A percentile compares a stretch with the other conserved stretches of the same genome.
Evolutionary conservation across 92 coral and sea anemone genomes (phyloP).

Genomic region (Porites rus): DNA sequence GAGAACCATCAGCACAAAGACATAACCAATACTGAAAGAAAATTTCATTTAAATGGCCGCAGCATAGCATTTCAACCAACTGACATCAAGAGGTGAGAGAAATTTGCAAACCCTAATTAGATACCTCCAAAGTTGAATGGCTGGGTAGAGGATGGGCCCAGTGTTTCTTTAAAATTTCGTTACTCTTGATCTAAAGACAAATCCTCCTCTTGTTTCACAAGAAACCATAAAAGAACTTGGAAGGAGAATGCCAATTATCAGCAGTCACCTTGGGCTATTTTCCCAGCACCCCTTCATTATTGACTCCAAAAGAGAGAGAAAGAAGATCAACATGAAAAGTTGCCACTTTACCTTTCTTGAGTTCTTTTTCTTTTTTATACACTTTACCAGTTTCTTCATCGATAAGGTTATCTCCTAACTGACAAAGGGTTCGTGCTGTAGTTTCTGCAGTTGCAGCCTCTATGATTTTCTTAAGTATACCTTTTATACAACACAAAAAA

Average conservation of each 20-base stretch:
- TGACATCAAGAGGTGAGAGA: too few relatives aligned
- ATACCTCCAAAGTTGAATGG: too few relatives aligned
- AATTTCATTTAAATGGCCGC: neutral
- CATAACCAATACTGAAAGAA: neutral
- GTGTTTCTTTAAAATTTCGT: too few relatives aligned
- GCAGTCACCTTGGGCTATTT: too few relatives aligned
- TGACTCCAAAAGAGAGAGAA: neutral
- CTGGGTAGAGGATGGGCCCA: too few relatives aligned
- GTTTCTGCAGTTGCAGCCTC: slow-evolving; percentile 76
- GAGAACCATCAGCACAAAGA: neutral
- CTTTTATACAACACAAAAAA: slow-evolving; percentile 26
- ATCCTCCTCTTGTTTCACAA: too few relatives aligned
- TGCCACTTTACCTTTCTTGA: slow-evolving; percentile 83
- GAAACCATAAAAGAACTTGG: too few relatives aligned
- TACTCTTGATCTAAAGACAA: too few relatives aligned
- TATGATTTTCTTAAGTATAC: slow-evolving; percentile 80
- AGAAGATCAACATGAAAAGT: neutral
- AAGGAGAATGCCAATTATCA: too few relatives aligned
- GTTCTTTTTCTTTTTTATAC: slow-evolving; percentile 91
- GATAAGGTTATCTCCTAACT: slow-evolving; percentile 86
- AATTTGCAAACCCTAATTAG: too few relatives aligned
- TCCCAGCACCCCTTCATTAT: too few relatives aligned
- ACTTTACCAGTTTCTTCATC: slow-evolving; percentile 92
- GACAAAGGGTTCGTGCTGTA: slow-evolving; percentile 91
- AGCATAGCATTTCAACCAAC: too few relatives aligned